phyloP scores from a whole-genome alignment of 2,113 vertebrate genomes.

The Gnathonemus longibarbis region DNA sequence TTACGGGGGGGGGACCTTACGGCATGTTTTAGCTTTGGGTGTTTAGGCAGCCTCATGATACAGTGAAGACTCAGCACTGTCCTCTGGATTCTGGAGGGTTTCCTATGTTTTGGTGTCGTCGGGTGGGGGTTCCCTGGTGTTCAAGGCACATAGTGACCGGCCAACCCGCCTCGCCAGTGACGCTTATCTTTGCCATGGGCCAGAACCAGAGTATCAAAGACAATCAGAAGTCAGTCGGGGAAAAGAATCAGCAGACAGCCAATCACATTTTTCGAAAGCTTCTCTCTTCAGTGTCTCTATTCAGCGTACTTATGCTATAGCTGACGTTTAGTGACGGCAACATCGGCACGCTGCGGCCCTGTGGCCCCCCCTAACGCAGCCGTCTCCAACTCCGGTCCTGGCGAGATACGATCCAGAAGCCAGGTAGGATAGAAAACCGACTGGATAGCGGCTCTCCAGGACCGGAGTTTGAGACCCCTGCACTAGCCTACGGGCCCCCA shows the following conservation, averaged over 20 bases:
- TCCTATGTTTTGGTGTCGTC: not conserved
- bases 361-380: not conserved
- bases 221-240: conserved; percentile 45
- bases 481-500: not conserved
- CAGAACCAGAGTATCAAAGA: conserved; percentile 40
- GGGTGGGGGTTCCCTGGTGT: not conserved
- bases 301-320: conserved; percentile 30
- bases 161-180: not conserved
- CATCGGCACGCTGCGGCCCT: not conserved
- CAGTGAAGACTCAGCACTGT: not conserved
- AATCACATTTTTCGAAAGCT: conserved; percentile 29
- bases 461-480: not conserved
- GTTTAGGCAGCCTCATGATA: conserved; percentile 15
- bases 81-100: not conserved
- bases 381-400: not conserved
- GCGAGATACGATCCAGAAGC: too few relatives aligned
- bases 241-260: conserved; percentile 9
- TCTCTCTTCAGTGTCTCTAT: conserved; percentile 50
- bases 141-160: not conserved
- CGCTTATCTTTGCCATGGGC: not conserved
- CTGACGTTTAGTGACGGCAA: not conserved
- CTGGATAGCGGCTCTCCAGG: not conserved
- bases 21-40: conserved; percentile 27
- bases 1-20: conserved; percentile 27
- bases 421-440: too few relatives aligned